Evolutionary conservation across 2,113 vertebrate species (phyloP).

Genomic region (Mesitornis unicolor): DNA sequence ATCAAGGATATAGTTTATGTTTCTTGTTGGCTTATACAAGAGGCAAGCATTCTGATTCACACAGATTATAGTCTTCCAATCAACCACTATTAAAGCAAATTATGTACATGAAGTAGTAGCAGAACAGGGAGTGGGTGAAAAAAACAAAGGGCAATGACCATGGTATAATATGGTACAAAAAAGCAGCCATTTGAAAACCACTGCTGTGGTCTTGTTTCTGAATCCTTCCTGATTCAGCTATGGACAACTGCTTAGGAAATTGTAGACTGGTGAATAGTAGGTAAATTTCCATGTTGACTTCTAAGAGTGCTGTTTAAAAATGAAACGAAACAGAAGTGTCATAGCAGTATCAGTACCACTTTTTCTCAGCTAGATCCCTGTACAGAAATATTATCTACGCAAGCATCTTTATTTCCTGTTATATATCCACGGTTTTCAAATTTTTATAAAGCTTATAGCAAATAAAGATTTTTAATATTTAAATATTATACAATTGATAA

Average conservation of each 20-base stretch:
- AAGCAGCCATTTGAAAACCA: background rate
- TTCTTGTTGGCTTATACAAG: background rate
- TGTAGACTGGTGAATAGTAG: background rate
- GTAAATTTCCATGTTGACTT: background rate
- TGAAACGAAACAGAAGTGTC: background rate
- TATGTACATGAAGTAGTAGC: background rate
- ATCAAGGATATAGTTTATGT: background rate
- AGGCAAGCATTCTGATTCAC: background rate
- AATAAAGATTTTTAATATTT: background rate
- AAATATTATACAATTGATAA: background rate
- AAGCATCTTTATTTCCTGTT: background rate
- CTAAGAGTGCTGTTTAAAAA: background rate
- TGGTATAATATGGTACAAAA: background rate
- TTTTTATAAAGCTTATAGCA: background rate
- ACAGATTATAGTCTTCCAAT: background rate
- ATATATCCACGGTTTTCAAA: background rate
- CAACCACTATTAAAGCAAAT: background rate
- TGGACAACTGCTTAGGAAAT: background rate
- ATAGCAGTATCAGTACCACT: background rate
- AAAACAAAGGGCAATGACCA: background rate
- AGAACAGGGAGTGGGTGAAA: fast-evolving
- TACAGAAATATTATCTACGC: background rate
- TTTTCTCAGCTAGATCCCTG: background rate
- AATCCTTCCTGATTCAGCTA: background rate
- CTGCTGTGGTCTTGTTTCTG: background rate